Conservation (phyloP, 2,113 vertebrate species). For the Trematomus loennbergii region DNA sequence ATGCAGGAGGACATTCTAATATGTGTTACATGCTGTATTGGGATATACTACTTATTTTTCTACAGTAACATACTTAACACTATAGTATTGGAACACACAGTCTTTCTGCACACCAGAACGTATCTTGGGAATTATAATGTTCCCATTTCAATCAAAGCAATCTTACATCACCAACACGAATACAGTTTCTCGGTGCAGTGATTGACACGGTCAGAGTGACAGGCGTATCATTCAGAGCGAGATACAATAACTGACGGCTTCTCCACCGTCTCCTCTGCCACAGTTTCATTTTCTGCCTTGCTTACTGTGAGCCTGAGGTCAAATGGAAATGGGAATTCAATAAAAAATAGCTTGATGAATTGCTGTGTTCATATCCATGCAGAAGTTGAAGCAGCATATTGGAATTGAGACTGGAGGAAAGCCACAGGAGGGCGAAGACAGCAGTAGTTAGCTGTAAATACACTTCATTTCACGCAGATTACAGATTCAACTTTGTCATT, state of each 20-base stretch:
- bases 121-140: no score
- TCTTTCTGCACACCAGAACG: no score
- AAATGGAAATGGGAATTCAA: constrained; percentile 60
- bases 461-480: constrained; percentile 58
- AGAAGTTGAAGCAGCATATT: constrained; percentile 43
- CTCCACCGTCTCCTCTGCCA: constrained; percentile 8
- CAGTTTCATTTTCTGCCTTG: constrained; percentile 42
- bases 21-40: no score
- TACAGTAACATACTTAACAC: no score
- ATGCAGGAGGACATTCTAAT: no score
- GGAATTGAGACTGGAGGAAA: constrained; percentile 29
- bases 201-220: constrained; percentile 30
- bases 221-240: constrained; percentile 38
- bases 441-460: constrained; percentile 48
- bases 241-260: constrained; percentile 46
- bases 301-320: constrained; percentile 34
- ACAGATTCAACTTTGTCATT: constrained; percentile 32
- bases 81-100: no score
- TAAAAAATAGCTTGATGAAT: constrained; percentile 60
- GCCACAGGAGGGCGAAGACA: background rate
- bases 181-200: constrained; percentile 11
- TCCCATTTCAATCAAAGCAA: background rate
- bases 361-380: constrained; percentile 27
- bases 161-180: background rate
- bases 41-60: no score